phyloP scores from a whole-genome alignment of 64 coral and sea anemone genomes.

The Catalaphyllia jardinei region DNA sequence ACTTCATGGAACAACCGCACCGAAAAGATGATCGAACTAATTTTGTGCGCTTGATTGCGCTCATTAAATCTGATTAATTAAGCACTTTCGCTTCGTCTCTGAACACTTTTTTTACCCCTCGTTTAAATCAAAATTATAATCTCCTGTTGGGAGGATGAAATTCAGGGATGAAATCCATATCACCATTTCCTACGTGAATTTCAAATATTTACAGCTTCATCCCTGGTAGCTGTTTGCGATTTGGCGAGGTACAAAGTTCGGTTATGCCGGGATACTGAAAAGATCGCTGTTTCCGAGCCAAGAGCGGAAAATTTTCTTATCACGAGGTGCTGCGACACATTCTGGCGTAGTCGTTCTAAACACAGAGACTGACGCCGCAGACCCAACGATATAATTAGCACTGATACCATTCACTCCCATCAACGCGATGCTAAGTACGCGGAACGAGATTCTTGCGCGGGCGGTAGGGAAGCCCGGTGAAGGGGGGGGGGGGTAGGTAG shows the following conservation, averaged over 20 bases:
- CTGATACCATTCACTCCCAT: not conserved
- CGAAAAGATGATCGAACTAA: not conserved
- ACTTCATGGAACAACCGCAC: not conserved
- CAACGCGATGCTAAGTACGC: not conserved
- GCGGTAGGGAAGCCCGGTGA: no score
- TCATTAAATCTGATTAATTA: not conserved
- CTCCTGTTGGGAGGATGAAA: not conserved
- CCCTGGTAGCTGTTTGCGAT: not conserved
- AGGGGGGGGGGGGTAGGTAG: not conserved
- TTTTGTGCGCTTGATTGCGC: not conserved
- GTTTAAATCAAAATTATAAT: not conserved
- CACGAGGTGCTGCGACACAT: not conserved
- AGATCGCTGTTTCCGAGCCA: no score
- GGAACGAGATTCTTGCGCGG: not conserved
- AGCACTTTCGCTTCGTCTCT: not conserved
- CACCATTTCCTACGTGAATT: not conserved
- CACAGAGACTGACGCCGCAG: not conserved
- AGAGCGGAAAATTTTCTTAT: not conserved
- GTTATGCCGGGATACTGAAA: not conserved
- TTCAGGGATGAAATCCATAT: not conserved
- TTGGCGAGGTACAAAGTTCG: not conserved
- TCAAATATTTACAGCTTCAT: not conserved
- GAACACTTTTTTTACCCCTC: not conserved
- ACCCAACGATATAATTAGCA: not conserved
- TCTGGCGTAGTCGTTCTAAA: not conserved